These are phyloP conservation scores for Corythornis cristatus DNA, from an alignment of 2,113 vertebrate species.

Conservation along the genomic window DNA sequence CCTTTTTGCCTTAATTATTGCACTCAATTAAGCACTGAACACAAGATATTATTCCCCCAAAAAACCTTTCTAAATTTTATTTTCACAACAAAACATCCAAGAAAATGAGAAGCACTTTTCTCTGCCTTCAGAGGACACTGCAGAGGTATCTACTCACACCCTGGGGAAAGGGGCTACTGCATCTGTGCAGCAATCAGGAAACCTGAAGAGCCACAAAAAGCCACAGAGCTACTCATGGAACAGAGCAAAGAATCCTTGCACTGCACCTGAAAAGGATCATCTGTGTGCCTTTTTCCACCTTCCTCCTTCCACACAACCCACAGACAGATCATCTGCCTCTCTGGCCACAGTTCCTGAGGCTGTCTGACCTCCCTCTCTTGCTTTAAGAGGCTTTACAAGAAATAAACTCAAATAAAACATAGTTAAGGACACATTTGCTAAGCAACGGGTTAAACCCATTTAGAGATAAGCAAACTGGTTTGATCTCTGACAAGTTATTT, in stretches of 20 bases:
- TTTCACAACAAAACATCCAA: not conserved
- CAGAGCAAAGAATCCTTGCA: not conserved
- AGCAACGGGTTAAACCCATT: not conserved
- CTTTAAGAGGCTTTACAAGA: slow-evolving; percentile 1
- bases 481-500: slow-evolving; percentile 8
- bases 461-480: not conserved
- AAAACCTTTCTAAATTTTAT: not conserved
- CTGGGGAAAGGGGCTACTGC: not conserved
- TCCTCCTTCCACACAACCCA: not conserved
- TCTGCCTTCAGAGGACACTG: not conserved
- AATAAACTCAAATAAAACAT: not conserved
- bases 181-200: not conserved
- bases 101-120: not conserved
- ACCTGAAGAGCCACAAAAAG: not conserved
- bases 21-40: not conserved
- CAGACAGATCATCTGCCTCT: not conserved
- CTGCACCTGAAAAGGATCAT: not conserved
- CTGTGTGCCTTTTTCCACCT: not conserved
- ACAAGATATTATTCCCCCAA: not conserved
- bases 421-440: not conserved
- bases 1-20: not conserved
- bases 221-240: not conserved
- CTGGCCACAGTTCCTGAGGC: not conserved
- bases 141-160: not conserved
- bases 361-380: not conserved